Conservation (phyloP, 2,888 invertebrate genomes). For the Cataglyphis albicans region DNA sequence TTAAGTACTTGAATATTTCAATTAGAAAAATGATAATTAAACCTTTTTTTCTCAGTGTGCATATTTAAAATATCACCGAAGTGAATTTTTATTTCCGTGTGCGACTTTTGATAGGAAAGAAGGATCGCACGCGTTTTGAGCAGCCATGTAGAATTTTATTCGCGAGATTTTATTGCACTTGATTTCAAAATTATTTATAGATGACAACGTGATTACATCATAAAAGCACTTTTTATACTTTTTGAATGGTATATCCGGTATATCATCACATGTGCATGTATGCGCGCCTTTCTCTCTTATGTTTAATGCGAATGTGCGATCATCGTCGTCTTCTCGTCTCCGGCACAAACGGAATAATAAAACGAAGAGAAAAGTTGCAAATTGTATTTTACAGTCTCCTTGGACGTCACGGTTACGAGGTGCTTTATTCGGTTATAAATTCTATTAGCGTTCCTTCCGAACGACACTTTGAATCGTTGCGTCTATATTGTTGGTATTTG, state of each 20-base stretch:
- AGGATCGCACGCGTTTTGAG: neutral
- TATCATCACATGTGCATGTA: neutral
- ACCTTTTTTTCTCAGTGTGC: no score
- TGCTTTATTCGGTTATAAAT: conserved; percentile 57
- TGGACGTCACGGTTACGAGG: conserved; percentile 24
- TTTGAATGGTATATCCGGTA: neutral
- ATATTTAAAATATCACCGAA: neutral
- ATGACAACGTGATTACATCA: conserved; percentile 5
- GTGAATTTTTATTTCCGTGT: neutral
- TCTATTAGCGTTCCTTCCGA: conserved; percentile 39
- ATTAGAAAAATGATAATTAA: no score
- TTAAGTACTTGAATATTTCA: no score
- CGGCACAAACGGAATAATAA: conserved; percentile 42
- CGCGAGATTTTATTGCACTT: neutral
- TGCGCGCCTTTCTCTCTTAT: conserved; percentile 14
- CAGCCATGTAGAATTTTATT: conserved; percentile 26
- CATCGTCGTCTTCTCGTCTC: neutral
- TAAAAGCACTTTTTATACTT: neutral
- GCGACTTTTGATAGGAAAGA: neutral
- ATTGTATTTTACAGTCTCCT: conserved; percentile 54
- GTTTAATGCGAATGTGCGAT: conserved; percentile 15
- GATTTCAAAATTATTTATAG: conserved; percentile 15
- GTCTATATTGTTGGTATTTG: neutral
- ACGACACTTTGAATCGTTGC: conserved; percentile 11
- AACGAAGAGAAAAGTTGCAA: conserved; percentile 61